Evolutionary conservation across 2,888 invertebrate genomes (phyloP).

Genomic region (Crematogaster levior): DNA sequence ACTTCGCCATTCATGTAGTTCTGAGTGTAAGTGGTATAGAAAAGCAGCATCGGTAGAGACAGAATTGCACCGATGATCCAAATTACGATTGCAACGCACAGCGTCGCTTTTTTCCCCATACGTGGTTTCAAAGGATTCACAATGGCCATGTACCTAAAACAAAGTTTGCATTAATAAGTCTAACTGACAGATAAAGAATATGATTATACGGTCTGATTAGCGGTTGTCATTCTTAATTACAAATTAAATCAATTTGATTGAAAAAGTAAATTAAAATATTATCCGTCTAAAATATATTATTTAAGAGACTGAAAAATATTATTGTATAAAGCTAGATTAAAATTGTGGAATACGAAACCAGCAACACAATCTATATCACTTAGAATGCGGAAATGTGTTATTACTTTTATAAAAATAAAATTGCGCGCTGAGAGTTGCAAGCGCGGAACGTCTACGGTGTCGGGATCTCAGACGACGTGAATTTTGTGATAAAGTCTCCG

Average conservation of each 20-base stretch:
- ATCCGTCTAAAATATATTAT: not conserved
- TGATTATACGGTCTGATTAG: not conserved
- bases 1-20: conserved; percentile 87
- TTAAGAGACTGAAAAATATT: not conserved
- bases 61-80: conserved; percentile 94
- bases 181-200: not conserved
- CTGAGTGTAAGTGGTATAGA: conserved; percentile 91
- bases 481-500: conserved; percentile 51
- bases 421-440: not conserved
- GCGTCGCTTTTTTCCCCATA: conserved; percentile 93
- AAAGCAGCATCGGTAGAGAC: conserved; percentile 94
- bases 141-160: conserved; percentile 96
- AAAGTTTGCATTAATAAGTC: conserved; percentile 40
- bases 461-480: conserved; percentile 38
- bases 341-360: not conserved
- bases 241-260: not conserved
- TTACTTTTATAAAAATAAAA: not conserved
- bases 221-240: not conserved
- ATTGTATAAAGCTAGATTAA: not conserved
- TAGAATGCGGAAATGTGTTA: not conserved
- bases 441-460: not conserved
- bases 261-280: not conserved
- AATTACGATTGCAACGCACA: conserved; percentile 93
- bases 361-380: not conserved
- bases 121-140: conserved; percentile 96